These are phyloP conservation scores for Cetoscarus ocellatus DNA, from an alignment of 2,797 vertebrate genomes.

Conservation along the genomic window DNA sequence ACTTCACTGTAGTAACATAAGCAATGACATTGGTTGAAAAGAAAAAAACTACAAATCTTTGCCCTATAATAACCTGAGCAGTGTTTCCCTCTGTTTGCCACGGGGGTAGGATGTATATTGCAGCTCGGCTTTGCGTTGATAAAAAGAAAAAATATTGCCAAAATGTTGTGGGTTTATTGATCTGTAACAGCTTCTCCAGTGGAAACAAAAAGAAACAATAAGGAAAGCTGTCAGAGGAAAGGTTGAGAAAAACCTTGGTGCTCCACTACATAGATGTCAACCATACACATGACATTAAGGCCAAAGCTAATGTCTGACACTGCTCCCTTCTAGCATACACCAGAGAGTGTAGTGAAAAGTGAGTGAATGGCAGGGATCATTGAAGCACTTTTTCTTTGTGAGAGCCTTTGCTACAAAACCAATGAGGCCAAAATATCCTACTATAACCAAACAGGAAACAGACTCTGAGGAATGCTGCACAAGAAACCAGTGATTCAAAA, in stretches of 20 bases:
- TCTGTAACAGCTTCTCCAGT: not conserved
- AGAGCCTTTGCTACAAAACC: slow-evolving; percentile 50
- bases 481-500: slow-evolving; percentile 53
- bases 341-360: not conserved
- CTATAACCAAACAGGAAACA: slow-evolving; percentile 38
- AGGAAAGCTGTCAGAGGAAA: not conserved
- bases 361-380: slow-evolving; percentile 36
- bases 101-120: not conserved
- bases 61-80: not conserved
- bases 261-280: not conserved
- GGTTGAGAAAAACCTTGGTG: not conserved
- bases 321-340: slow-evolving; percentile 2
- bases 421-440: slow-evolving; percentile 53
- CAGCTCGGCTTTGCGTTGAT: not conserved
- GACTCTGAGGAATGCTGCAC: slow-evolving; percentile 48
- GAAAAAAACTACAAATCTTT: not conserved
- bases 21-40: not conserved
- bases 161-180: not conserved
- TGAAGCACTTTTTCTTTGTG: slow-evolving; percentile 34
- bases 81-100: not conserved
- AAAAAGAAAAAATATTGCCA: not conserved
- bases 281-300: slow-evolving; percentile 10
- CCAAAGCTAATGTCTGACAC: slow-evolving; percentile 7
- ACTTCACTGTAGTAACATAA: not conserved
- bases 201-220: not conserved